Evolutionary conservation across 2,797 vertebrate genomes (phyloP).

Genomic region (Rhinatrema bivittatum): DNA sequence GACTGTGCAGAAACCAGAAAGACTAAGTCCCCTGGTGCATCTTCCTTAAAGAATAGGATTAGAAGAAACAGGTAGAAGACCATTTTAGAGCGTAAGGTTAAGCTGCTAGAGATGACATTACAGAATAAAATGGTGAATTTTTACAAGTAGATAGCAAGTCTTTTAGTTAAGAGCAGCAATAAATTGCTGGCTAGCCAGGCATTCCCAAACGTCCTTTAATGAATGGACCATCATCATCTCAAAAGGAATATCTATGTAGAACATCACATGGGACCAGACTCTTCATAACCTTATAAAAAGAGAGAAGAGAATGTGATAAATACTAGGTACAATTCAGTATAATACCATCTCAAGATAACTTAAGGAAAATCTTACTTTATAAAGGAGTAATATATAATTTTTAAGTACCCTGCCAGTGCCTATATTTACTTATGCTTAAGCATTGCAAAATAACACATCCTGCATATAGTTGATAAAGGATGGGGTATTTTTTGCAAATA

Average conservation of each 20-base stretch:
- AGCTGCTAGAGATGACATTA: constrained; percentile 57
- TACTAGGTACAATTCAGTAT: no score
- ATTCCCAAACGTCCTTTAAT: constrained; percentile 32
- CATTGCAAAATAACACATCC: no score
- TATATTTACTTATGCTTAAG: no score
- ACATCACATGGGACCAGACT: constrained; percentile 30
- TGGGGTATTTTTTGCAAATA: no score
- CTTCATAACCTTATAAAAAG: constrained; percentile 50
- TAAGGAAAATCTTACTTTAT: no score
- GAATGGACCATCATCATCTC: constrained; percentile 19
- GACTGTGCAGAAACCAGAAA: constrained; percentile 66
- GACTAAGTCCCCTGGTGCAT: constrained; percentile 54
- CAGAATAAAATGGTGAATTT: constrained; percentile 18
- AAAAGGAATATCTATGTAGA: constrained; percentile 16
- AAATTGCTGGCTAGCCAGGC: constrained; percentile 13
- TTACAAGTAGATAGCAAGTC: constrained; percentile 18
- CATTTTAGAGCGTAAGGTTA: constrained; percentile 66
- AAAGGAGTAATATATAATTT: no score
- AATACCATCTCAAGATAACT: no score
- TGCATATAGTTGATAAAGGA: no score
- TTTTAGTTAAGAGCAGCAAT: constrained; percentile 13
- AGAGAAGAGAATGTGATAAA: constrained; percentile 20
- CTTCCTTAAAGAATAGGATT: constrained; percentile 63
- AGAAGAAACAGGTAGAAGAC: constrained; percentile 64
- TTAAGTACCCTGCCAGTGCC: no score